Percentiles rank a stretch among this genome's conserved stretches.
These are phyloP conservation scores for Popillia japonica DNA, from an alignment of 1,140 invertebrate genomes.

Conservation along the genomic window DNA sequence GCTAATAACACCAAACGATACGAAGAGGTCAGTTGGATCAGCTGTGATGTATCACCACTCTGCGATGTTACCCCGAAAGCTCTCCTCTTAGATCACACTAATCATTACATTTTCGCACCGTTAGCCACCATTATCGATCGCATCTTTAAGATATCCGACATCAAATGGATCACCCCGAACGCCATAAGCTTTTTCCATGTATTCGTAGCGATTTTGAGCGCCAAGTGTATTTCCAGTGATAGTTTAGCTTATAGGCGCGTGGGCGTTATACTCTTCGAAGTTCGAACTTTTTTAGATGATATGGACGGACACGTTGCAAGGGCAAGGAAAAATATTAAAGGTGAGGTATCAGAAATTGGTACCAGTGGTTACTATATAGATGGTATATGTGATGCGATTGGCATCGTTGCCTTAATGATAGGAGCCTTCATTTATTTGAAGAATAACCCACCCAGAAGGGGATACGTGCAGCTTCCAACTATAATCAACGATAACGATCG, in stretches of 20 bases:
- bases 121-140: conserved; percentile 72
- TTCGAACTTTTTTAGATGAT: conserved; percentile 80
- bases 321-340: conserved; percentile 71
- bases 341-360: conserved; percentile 76
- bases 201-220: conserved; percentile 72
- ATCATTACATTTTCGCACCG: conserved; percentile 79
- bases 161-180: conserved; percentile 76
- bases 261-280: conserved; percentile 76
- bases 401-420: conserved; percentile 71
- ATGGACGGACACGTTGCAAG: conserved; percentile 82
- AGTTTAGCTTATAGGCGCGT: conserved; percentile 71
- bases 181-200: conserved; percentile 80
- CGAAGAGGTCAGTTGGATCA: conserved; percentile 67
- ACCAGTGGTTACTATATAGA: conserved; percentile 77
- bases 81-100: conserved; percentile 77
- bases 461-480: conserved; percentile 69
- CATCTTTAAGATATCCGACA: conserved; percentile 69
- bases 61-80: conserved; percentile 80
- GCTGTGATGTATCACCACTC: conserved; percentile 74
- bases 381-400: conserved; percentile 77
- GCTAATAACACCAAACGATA: conserved; percentile 58
- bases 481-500: conserved; percentile 63
- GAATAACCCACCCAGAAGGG: conserved; percentile 73
- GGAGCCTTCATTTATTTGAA: conserved; percentile 72
- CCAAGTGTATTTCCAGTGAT: conserved; percentile 73